These are phyloP conservation scores for Pampus argenteus DNA, from an alignment of 2,797 vertebrate species.

Conservation along the genomic window DNA sequence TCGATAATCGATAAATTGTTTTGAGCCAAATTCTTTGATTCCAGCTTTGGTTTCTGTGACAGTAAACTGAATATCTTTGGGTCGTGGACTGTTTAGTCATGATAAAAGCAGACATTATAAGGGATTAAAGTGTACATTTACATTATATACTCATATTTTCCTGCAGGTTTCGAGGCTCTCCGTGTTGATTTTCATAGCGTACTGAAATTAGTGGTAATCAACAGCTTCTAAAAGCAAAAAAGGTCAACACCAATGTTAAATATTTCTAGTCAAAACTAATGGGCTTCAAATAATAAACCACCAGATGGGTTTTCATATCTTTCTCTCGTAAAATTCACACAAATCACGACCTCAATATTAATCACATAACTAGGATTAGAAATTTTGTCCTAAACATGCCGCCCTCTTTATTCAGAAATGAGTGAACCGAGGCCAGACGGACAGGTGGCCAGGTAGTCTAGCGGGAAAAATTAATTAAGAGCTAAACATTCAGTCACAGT, in stretches of 20 bases:
- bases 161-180: too few relatives aligned
- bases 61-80: too few relatives aligned
- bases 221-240: not conserved
- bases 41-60: too few relatives aligned
- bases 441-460: conserved; percentile 49
- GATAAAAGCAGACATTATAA: too few relatives aligned
- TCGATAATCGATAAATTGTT: too few relatives aligned
- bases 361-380: not conserved
- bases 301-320: not conserved
- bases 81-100: too few relatives aligned
- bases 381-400: not conserved
- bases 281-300: not conserved
- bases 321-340: not conserved
- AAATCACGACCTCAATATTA: not conserved
- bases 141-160: too few relatives aligned
- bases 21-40: too few relatives aligned
- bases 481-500: conserved; percentile 33
- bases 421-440: conserved; percentile 7
- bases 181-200: too few relatives aligned
- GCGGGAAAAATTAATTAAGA: conserved; percentile 49
- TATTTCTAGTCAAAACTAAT: too few relatives aligned
- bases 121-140: too few relatives aligned
- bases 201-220: too few relatives aligned
- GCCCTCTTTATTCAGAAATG: not conserved
- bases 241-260: not conserved